phyloP scores from a whole-genome alignment of 2,113 vertebrate species.

The Amia ocellicauda region DNA sequence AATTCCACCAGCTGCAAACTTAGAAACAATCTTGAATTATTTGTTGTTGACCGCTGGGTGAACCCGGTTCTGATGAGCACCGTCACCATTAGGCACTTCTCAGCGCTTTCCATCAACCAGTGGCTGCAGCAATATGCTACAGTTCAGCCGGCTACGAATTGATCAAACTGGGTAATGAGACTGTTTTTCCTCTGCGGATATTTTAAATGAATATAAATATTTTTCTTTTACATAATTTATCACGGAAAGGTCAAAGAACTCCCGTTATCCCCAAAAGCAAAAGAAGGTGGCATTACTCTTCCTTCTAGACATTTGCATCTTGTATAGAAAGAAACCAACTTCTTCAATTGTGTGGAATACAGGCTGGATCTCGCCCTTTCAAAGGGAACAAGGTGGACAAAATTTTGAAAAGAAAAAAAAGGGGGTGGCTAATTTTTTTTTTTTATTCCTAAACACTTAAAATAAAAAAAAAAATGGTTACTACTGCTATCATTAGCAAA shows the following conservation, averaged over 20 bases:
- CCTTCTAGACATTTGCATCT: neutral
- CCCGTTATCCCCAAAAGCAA: slow-evolving; percentile 63
- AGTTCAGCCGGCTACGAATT: slow-evolving; percentile 77
- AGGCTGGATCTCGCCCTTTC: no score
- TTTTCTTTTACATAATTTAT: slow-evolving; percentile 86
- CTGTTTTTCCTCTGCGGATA: slow-evolving; percentile 79
- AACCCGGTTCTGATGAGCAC: slow-evolving; percentile 82
- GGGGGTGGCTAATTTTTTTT: no score
- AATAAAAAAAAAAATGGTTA: no score
- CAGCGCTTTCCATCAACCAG: slow-evolving; percentile 78
- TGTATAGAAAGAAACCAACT: neutral
- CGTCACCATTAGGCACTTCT: slow-evolving; percentile 82
- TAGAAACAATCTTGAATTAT: slow-evolving; percentile 86
- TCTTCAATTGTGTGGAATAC: no score
- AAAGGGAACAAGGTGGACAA: no score
- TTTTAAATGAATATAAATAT: slow-evolving; percentile 89
- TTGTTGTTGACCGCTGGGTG: slow-evolving; percentile 86
- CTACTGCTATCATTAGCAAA: no score
- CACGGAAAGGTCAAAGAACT: slow-evolving; percentile 81
- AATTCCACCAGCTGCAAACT: slow-evolving; percentile 86
- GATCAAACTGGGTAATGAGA: slow-evolving; percentile 84
- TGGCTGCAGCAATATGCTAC: slow-evolving; percentile 73
- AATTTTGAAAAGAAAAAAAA: no score
- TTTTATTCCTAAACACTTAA: no score
- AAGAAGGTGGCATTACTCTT: slow-evolving; percentile 1